Evolutionary conservation across 2,113 vertebrate genomes (phyloP).

Genomic region (Paracanthobrama guichenoti): DNA sequence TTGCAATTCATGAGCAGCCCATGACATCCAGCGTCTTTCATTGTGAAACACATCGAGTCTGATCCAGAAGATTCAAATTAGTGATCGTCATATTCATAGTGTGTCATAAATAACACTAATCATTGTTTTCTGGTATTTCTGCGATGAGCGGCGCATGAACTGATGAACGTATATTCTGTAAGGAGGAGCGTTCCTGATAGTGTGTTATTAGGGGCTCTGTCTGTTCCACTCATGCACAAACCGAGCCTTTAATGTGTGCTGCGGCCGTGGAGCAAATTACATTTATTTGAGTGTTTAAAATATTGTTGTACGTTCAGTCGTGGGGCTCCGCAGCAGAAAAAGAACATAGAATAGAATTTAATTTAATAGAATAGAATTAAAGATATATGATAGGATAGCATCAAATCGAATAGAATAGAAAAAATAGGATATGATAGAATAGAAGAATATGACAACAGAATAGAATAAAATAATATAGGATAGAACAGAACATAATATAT

Average conservation of each 20-base stretch:
- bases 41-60: not conserved
- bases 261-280: not conserved
- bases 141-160: not conserved
- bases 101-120: not conserved
- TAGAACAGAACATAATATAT: not conserved
- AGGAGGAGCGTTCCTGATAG: not conserved
- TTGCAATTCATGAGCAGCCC: not conserved
- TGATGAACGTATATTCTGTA: not conserved
- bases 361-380: too few species aligned
- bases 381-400: too few species aligned
- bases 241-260: not conserved
- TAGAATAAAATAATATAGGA: not conserved
- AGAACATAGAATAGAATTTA: not conserved
- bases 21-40: not conserved
- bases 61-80: not conserved
- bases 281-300: not conserved
- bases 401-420: not conserved
- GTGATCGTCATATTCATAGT: not conserved
- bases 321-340: not conserved
- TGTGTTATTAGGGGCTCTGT: not conserved
- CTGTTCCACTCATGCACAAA: conserved; percentile 6
- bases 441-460: too few species aligned
- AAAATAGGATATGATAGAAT: not conserved
- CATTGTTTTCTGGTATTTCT: not conserved
- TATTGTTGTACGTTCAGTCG: not conserved